These are phyloP conservation scores for Spodoptera frugiperda DNA, from an alignment of 1,140 invertebrate species.

Conservation along the genomic window DNA sequence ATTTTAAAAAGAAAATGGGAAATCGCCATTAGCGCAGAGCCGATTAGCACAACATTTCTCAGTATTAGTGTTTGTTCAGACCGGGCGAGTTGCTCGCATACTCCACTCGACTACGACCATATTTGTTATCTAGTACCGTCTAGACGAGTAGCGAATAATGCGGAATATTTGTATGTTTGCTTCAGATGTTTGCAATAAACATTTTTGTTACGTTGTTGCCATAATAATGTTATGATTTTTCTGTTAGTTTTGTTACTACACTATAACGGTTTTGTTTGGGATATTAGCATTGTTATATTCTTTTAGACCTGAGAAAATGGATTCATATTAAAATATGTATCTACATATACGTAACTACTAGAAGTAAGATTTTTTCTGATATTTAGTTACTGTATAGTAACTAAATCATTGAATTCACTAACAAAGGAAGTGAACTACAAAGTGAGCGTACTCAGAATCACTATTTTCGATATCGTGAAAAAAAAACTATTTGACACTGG, in stretches of 20 bases:
- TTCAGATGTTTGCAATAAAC: constrained; percentile 11
- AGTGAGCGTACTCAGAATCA: no score
- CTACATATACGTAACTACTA: no score
- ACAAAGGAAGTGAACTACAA: no score
- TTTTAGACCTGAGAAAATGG: no score
- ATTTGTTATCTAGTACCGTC: constrained; percentile 19
- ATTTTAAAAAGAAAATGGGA: constrained; percentile 53
- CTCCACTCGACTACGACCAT: constrained; percentile 1
- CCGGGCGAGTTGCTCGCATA: constrained; percentile 27
- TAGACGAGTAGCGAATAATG: constrained; percentile 19
- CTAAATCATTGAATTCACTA: no score
- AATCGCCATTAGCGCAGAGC: constrained; percentile 59
- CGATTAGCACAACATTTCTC: constrained; percentile 60
- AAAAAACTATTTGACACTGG: no score
- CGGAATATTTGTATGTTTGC: constrained; percentile 6
- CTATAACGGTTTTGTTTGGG: no score
- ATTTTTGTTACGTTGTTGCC: constrained; percentile 10
- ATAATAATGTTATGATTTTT: background rate
- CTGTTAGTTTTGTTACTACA: background rate
- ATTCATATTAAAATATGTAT: no score
- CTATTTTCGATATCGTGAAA: no score
- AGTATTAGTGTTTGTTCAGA: constrained; percentile 52
- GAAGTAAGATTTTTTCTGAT: no score
- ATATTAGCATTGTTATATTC: no score
- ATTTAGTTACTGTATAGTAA: no score